Evolutionary conservation across 1,140 invertebrate genomes (phyloP), one percentile per base, ranked within the genome.

Genomic region (Arion vulgaris): DNA sequence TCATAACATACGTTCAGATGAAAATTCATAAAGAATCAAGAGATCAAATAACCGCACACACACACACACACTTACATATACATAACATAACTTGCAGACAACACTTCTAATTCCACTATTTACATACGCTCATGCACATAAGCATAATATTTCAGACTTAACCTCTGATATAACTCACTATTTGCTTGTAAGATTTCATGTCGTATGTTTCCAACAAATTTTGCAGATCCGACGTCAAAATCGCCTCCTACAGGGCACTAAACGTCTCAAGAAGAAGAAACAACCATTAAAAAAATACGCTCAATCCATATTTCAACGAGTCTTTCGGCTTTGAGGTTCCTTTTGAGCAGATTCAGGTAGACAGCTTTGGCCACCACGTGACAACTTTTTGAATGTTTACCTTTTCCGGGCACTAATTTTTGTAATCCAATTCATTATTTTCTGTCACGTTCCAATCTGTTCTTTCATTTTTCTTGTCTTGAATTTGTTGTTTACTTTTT

Each of bases 291-390:
- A 94, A 92, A 88, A 90, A 93, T 38, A 94, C 93, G 69, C 88
- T 94, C 68, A 94, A 94, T 88, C 94, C 94, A 11, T 94, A 94
- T 81, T 95, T 94, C 91, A 94, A 94, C 87, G 94, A 94, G 86
- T 93, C 94, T 17, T 92, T 95, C 76, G 93, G 94, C 28, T 95
- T 94, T 90, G 94, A 95, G 84, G 92, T 95, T 62, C 93, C 94
- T 34, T 92, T 93, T 83, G 94, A 95, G 74, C 95, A 96, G 89
- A 95, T 97, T 66, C 95, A 96, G 89, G 96, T 97, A 75, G 73
- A 51, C 39, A 5, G 17, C 71, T 32, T 32, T 32, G 19, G 62
- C 36, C 9, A 28, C 36, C 9, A 23, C 62, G 28, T 2, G 32
- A 32, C 11, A 66, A 32, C n/a, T 28, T 66, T 66, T 66, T 66